Base-by-base conservation (phyloP, 2,888 invertebrate genomes). In the Drosophila setosimentum region DNA sequence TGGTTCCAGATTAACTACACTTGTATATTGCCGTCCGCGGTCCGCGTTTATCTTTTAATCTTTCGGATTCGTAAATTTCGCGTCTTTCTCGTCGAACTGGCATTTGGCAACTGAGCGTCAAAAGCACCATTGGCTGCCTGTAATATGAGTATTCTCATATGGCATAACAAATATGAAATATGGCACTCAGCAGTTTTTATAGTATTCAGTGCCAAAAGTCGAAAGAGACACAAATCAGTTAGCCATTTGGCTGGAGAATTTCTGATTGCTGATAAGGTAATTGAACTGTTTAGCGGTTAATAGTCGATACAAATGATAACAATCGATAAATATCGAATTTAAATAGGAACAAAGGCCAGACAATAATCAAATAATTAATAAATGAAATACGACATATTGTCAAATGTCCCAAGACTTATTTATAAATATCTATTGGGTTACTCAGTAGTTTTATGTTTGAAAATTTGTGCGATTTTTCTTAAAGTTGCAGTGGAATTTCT, bases 21-120 rank as follows among this genome's bases (percentile, higher is more conserved):
- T 62, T 73, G 45, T 66, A 32, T 65, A 68, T 54, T 69, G 72
- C 64, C 78, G 55, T 18, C 51, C 58, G 35, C 50, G 21, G 7
- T 13, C 13, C 21, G 13, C 7, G n/a, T 45, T 45, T 45, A 45
- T 77, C 50, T 62, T 48, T 49, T 48, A 58, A 49, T 66, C 30
- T 45, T 55, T 64, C 35, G 61, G 32, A 37, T 54, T 35, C 42
- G 40, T 27, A 21, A 21, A 53, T 75, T 68, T 74, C 68, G 78
- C 88, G 88, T 80, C 90, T 80, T 85, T 78, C 86, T 59, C 86
- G 77, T 73, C 57, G 75, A 72, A 85, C 80, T 82, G 73, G 49
- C 78, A 65, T 78, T 85, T 73, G 78, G 68, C 76, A 82, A 89
- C 90, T 86, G 83, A 87, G 82, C 80, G 72, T 61, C 67, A 71